These are phyloP conservation scores for Plectrocnemia conspersa DNA, from an alignment of 1,140 invertebrate species.

Conservation along the genomic window DNA sequence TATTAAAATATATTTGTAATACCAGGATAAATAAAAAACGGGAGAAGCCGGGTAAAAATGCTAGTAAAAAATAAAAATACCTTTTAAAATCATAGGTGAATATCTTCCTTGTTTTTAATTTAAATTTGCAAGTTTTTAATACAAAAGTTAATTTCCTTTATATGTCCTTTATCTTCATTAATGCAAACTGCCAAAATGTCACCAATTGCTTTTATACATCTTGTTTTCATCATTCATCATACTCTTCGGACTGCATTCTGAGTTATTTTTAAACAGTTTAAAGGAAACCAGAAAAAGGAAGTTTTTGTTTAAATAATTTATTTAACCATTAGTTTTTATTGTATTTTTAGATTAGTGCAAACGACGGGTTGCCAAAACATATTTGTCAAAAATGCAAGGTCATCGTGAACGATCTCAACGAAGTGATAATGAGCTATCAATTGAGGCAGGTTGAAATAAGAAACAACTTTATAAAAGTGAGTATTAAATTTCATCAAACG, in stretches of 20 bases:
- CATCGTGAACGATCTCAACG: background rate
- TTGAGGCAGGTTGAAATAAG: background rate
- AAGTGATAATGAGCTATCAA: background rate
- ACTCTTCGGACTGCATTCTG: background rate
- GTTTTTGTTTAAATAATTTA: conserved; percentile 1
- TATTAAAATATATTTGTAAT: too few relatives aligned
- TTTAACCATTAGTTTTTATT: background rate
- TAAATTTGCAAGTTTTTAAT: too few relatives aligned
- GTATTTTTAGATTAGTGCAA: conserved; percentile 8
- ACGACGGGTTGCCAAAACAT: conserved; percentile 18
- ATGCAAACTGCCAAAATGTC: too few relatives aligned
- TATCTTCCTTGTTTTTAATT: too few relatives aligned
- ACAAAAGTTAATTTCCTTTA: too few relatives aligned
- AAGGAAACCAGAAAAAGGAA: conserved; percentile 3
- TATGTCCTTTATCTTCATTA: too few relatives aligned
- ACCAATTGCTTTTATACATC: background rate
- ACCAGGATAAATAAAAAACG: too few relatives aligned
- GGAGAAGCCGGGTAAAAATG: too few relatives aligned
- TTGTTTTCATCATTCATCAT: background rate
- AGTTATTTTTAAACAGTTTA: background rate
- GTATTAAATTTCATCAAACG: background rate
- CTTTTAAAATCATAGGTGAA: too few relatives aligned
- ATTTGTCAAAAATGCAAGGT: conserved; percentile 20
- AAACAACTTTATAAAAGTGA: background rate
- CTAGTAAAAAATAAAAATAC: too few relatives aligned